These are phyloP conservation scores for Tringa solitaria DNA, from an alignment of 2,113 vertebrate genomes.

Conservation along the genomic window DNA sequence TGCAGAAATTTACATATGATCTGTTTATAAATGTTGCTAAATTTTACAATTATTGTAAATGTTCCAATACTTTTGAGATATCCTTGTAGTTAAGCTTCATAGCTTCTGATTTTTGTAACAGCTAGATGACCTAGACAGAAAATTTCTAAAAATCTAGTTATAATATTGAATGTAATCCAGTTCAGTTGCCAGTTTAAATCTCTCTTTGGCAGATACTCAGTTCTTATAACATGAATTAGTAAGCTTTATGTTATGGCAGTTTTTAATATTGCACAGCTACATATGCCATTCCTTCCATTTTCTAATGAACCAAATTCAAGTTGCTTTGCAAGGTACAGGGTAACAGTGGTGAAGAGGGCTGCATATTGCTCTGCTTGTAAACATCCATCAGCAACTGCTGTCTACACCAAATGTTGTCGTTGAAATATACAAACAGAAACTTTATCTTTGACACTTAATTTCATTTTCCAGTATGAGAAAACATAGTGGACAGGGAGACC, in stretches of 20 bases:
- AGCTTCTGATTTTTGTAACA: not conserved
- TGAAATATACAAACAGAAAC: not conserved
- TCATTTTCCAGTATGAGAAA: not conserved
- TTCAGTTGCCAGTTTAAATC: conserved; percentile 26
- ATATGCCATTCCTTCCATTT: not conserved
- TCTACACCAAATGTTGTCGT: not conserved
- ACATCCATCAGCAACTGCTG: not conserved
- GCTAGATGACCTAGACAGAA: not conserved
- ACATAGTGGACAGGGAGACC: not conserved
- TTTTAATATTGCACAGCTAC: not conserved
- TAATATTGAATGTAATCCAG: not conserved
- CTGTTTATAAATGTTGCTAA: not conserved
- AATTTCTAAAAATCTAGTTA: not conserved
- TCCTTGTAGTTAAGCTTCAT: not conserved
- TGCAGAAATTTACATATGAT: not conserved
- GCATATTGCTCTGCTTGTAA: not conserved
- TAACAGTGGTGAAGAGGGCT: not conserved
- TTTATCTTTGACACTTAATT: not conserved
- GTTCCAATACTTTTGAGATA: not conserved
- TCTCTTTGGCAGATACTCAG: not conserved
- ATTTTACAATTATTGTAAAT: not conserved
- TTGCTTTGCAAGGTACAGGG: not conserved
- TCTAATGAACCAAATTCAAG: not conserved
- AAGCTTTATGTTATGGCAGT: not conserved
- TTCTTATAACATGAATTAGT: not conserved